A percentile compares a stretch with the other conserved stretches of the same genome.
Evolutionary conservation across 92 coral and sea anemone genomes (phyloP).

Genomic region (Phenganax subtilis): DNA sequence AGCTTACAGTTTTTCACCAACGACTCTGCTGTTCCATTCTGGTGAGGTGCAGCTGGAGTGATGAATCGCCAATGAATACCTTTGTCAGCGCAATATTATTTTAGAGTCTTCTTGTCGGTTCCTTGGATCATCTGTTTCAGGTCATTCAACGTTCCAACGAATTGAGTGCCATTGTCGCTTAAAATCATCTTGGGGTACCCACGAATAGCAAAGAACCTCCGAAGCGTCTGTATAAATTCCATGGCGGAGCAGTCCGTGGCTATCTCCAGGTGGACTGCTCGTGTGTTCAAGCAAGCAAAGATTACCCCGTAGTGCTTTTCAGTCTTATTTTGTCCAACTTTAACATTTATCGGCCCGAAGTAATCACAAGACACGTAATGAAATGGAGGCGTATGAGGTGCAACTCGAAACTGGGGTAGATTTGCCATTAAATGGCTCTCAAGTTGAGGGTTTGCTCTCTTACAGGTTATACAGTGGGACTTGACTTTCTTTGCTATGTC

Average conservation of each 20-base stretch:
- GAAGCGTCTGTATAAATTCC: constrained; percentile 41
- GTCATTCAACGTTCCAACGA: constrained; percentile 46
- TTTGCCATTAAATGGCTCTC: too few relatives aligned
- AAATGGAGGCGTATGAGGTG: too few relatives aligned
- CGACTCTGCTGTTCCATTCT: constrained; percentile 41
- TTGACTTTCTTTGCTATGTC: not conserved
- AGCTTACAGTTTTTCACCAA: constrained; percentile 38
- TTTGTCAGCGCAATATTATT: constrained; percentile 35
- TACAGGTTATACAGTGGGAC: not conserved
- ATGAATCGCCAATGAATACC: constrained; percentile 36
- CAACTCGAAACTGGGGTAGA: too few relatives aligned
- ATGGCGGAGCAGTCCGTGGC: constrained; percentile 37
- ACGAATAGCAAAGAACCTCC: constrained; percentile 38
- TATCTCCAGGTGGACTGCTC: constrained; percentile 11
- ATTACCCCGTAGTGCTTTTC: constrained; percentile 57
- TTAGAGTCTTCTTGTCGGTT: constrained; percentile 22
- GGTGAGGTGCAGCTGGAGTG: constrained; percentile 47
- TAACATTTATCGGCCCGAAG: constrained; percentile 50
- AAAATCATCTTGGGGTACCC: constrained; percentile 43
- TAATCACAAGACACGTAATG: constrained; percentile 4
- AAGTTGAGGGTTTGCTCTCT: not conserved
- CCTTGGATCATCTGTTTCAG: constrained; percentile 40
- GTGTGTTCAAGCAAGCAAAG: constrained; percentile 51
- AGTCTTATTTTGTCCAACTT: constrained; percentile 50
- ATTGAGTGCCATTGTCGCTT: constrained; percentile 45